A percentile compares a stretch with the other conserved stretches of the same genome.
Conservation (phyloP, 1,140 invertebrate genomes). For the Macrobrachium rosenbergii region DNA sequence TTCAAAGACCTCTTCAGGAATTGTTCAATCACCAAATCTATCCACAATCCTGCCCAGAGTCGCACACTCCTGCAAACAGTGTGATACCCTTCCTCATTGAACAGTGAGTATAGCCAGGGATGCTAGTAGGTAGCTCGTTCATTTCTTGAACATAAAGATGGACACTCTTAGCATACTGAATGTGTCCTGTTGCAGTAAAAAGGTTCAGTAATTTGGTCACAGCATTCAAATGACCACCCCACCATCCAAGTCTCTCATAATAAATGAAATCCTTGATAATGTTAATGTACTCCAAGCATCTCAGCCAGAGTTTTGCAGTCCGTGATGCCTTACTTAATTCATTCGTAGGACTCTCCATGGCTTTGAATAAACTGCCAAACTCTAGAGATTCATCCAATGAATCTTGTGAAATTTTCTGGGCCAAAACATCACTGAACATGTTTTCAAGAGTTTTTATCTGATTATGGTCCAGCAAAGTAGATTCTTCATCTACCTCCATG, state of each 20-base stretch:
- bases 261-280: slow-evolving; percentile 4
- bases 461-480: no score
- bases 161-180: background rate
- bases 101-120: no score
- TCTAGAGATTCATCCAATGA: background rate
- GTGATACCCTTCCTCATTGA: no score
- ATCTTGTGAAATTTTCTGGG: background rate
- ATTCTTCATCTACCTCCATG: no score
- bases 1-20: no score
- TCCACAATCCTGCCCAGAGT: no score
- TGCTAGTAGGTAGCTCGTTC: background rate
- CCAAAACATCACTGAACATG: background rate
- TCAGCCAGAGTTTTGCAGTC: background rate
- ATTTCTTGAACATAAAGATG: no score
- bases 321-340: no score
- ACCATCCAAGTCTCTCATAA: background rate
- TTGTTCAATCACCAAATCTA: no score
- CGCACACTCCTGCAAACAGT: no score
- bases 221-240: background rate
- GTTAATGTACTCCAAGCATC: background rate
- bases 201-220: no score
- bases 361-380: background rate
- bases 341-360: background rate
- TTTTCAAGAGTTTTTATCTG: slow-evolving; percentile 11
- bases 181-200: slow-evolving; percentile 3